These are phyloP conservation scores for Tenthredo distinguenda DNA, from an alignment of 2,888 invertebrate species.

Conservation along the genomic window DNA sequence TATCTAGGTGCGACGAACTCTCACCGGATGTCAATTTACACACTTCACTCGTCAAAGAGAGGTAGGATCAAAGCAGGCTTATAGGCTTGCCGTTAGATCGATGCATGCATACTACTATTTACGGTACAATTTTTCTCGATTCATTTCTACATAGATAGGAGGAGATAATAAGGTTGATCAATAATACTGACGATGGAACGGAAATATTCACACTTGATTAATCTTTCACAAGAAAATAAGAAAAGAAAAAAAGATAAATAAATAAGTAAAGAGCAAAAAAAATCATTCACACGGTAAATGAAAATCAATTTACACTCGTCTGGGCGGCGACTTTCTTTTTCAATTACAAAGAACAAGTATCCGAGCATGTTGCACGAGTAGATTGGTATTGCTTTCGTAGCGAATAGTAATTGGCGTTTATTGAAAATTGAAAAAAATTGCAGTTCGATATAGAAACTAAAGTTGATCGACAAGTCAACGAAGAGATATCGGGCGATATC, in stretches of 20 bases:
- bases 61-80: slow-evolving; percentile 36
- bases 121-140: slow-evolving; percentile 16
- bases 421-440: background rate
- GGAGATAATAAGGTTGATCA: background rate
- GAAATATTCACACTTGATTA: background rate
- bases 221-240: background rate
- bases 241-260: background rate
- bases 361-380: background rate
- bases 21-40: slow-evolving; percentile 49
- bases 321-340: background rate
- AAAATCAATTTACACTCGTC: background rate
- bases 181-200: background rate
- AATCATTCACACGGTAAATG: background rate
- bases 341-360: background rate
- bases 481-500: slow-evolving; percentile 31
- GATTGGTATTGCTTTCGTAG: background rate
- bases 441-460: background rate
- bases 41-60: slow-evolving; percentile 41
- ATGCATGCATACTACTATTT: background rate
- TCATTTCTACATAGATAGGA: background rate
- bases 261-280: background rate
- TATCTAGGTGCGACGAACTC: slow-evolving; percentile 45
- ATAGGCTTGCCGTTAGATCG: background rate
- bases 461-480: slow-evolving; percentile 9
- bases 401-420: background rate